Percentiles rank a stretch among this genome's conserved stretches.
Conservation (phyloP, 2,888 invertebrate genomes). For the Magallana nippona region DNA sequence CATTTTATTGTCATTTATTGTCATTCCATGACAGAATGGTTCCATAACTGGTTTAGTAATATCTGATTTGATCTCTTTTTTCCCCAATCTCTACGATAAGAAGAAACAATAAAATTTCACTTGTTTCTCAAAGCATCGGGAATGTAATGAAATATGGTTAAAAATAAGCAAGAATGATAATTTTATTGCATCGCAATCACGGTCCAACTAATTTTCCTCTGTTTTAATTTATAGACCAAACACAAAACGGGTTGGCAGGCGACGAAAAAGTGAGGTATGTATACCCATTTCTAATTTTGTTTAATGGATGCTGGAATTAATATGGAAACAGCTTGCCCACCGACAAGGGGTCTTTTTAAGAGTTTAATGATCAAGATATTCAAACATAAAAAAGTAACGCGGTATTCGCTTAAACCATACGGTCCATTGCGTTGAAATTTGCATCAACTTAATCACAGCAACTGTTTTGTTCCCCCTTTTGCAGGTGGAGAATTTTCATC, state of each 20-base stretch:
- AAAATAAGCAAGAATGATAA: too few species aligned
- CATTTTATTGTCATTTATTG: too few species aligned
- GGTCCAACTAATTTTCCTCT: background rate
- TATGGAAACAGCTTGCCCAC: slow-evolving; percentile 3
- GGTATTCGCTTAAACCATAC: background rate
- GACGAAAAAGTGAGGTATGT: slow-evolving; percentile 45
- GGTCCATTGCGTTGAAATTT: slow-evolving; percentile 10
- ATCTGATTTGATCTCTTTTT: too few species aligned
- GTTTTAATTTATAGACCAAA: slow-evolving; percentile 32
- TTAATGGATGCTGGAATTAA: background rate
- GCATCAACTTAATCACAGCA: slow-evolving; percentile 7
- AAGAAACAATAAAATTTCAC: too few species aligned
- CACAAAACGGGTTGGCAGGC: slow-evolving; percentile 43
- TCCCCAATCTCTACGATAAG: too few species aligned
- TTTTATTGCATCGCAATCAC: too few species aligned
- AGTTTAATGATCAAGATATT: background rate
- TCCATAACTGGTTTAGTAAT: too few species aligned
- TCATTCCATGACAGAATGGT: too few species aligned
- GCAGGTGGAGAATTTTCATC: slow-evolving; percentile 49
- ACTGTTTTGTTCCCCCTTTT: slow-evolving; percentile 1
- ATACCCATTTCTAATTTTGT: background rate
- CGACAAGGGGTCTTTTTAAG: background rate
- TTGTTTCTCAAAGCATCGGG: too few species aligned
- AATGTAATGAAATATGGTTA: too few species aligned
- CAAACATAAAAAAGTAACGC: background rate